Evolutionary conservation across 1,140 invertebrate species (phyloP).

Genomic region (Tribolium madens): DNA sequence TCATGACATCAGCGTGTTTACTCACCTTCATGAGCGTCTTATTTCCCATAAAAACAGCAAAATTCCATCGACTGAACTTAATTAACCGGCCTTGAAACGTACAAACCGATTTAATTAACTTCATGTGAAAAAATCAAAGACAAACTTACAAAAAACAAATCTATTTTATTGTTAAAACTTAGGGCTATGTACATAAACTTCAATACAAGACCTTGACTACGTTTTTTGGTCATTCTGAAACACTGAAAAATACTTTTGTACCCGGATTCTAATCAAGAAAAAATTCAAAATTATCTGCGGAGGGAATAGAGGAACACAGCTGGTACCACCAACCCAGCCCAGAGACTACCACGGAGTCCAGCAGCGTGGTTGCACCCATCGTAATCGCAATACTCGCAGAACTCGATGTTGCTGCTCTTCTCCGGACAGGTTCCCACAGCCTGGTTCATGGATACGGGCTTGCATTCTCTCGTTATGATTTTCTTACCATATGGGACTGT

Average conservation of each 20-base stretch:
- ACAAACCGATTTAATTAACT: background rate
- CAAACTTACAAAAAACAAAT: constrained; percentile 11
- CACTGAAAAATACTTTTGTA: background rate
- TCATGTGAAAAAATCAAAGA: constrained; percentile 8
- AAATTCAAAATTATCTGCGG: constrained; percentile 8
- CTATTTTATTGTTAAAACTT: constrained; percentile 23
- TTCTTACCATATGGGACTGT: constrained; percentile 48
- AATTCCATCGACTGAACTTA: background rate
- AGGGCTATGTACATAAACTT: constrained; percentile 3
- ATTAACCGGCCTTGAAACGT: constrained; percentile 1
- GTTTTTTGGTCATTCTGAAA: background rate
- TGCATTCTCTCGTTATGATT: constrained; percentile 64
- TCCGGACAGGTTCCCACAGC: constrained; percentile 67
- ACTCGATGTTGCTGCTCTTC: constrained; percentile 69
- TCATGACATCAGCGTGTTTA: background rate
- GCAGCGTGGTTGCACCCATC: constrained; percentile 61
- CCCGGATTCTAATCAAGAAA: background rate
- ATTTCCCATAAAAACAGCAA: background rate
- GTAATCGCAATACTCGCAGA: constrained; percentile 64
- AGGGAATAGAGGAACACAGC: constrained; percentile 39
- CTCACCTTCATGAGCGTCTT: background rate
- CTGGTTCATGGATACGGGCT: constrained; percentile 70
- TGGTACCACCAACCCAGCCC: constrained; percentile 47
- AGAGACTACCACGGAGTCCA: constrained; percentile 49
- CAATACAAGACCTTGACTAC: background rate